Base-by-base conservation (phyloP, 2,113 vertebrate species). In the Grallaria varia region DNA sequence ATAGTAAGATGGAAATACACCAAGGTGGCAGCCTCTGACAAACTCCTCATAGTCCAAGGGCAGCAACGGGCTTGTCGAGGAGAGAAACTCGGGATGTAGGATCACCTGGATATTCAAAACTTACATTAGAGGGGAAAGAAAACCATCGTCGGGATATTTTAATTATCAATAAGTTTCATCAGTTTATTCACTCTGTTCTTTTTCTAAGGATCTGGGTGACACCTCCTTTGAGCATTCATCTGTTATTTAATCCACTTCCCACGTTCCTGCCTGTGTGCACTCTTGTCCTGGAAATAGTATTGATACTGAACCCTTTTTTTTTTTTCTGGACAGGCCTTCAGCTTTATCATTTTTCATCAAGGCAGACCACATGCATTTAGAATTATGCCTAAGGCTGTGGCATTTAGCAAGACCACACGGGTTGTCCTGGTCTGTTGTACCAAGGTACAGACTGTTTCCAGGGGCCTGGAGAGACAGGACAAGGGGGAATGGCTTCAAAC, bases 1-100 rank as follows among this genome's bases (percentile, higher is more conserved):
- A 87, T 99, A 99, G 96, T 99, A 99, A 18, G 99, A 99, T 6
- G 99, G 99, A 84, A 99, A 99, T 13, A 99, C 99, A 33, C 99
- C 99, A 12, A 99, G 98, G 84, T 99, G 98, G 92, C 99, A 99
- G 27, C 99, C 99, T 62, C 99, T 98, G 21, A 99, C 99, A 96
- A 99, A 99, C 94, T 99, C 99, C 73, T 99, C 99, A 40, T 99
- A 99, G 96, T 99, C 99, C 98, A 99, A 98, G 1, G 99, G 99
- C 69, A 99, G 96, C 89, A 99, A 97, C 0, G 99, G 99, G 64
- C 99, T 99, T 15, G 99, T 99, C 19, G 99, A 99, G 44, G 99
- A 99, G n/a, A 99, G 97, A 94, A 99, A 99, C 94, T 99, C 99
- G 12, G 99, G 99, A 77, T 99, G 99, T 82, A 99, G 98, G 75